Percentiles rank a stretch among this genome's conserved stretches.
These are phyloP conservation scores for Molossus alvarezi DNA, from an alignment of 2,797 vertebrate species.

Conservation along the genomic window DNA sequence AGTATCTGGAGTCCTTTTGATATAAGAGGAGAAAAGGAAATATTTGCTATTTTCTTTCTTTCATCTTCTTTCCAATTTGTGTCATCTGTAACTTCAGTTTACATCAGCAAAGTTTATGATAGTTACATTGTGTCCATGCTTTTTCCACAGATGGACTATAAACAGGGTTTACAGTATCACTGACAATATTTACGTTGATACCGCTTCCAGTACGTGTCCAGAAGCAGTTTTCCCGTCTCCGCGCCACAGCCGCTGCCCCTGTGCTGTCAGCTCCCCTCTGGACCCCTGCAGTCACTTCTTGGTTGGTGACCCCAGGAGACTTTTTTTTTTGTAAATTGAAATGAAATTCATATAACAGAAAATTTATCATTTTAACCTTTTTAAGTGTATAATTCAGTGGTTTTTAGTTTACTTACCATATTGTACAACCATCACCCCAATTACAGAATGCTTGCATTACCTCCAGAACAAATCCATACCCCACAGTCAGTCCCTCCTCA, in stretches of 20 bases:
- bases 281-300: not conserved
- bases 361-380: not conserved
- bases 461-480: not conserved
- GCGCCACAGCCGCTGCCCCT: too few relatives aligned
- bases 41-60: not conserved
- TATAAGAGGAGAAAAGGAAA: not conserved
- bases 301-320: not conserved
- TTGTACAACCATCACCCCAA: not conserved
- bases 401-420: not conserved
- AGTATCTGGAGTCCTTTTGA: not conserved
- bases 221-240: too few relatives aligned
- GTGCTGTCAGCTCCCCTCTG: not conserved
- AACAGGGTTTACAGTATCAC: not conserved
- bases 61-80: conserved; percentile 3
- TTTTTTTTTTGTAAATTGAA: not conserved
- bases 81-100: conserved; percentile 10
- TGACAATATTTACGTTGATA: not conserved
- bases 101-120: not conserved
- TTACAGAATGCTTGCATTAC: not conserved
- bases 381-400: not conserved
- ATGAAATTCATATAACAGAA: not conserved
- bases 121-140: not conserved
- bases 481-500: not conserved
- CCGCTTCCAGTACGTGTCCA: not conserved
- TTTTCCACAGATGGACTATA: not conserved